Evolutionary conservation across 2,888 invertebrate species (phyloP), one percentile per base, ranked within the genome.

Genomic region (Malachius bipustulatus): DNA sequence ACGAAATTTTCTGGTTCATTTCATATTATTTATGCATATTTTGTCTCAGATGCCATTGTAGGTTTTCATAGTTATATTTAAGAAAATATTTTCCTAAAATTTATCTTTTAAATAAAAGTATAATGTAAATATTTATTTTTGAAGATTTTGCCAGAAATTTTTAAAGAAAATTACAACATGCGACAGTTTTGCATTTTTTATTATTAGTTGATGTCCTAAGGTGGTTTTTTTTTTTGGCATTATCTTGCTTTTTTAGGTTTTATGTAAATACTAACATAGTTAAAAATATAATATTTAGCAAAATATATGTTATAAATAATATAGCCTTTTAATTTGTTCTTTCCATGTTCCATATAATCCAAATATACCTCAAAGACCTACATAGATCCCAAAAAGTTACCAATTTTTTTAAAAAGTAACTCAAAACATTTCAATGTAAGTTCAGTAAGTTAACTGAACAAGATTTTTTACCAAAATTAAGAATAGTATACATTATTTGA

Each of bases 261-360:
- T 51, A 54, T 59, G 58, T 59, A 59, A 56, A 59, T 58, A 59
- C 57, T 57, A 58, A 59, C 57, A n/a, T n/a, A 50, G 34, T 36
- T 47, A 47, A 48, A 48, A 47, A 51, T 47, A 47, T 50, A 48
- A 48, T 50, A 52, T 50, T 51, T 49, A 49, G 51, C 47, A 49
- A n/a, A 52, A 51, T 51, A 52, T 52, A 52, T 51, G 51, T 52
- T 52, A 52, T 48, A 49, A 43, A 51, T 39, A n/a, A n/a, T n/a
- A n/a, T n/a, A n/a, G n/a, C n/a, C n/a, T n/a, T n/a, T n/a, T n/a
- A n/a, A n/a, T n/a, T n/a, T n/a, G n/a, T n/a, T n/a, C n/a, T n/a
- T n/a, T n/a, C n/a, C n/a, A n/a, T n/a, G n/a, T n/a, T n/a, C n/a
- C n/a, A n/a, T n/a, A n/a, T n/a, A n/a, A n/a, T n/a, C n/a, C n/a